Evolutionary conservation across 2,888 invertebrate species (phyloP), one percentile per base, ranked within the genome.

Genomic region (Nephrocerus scutellatus): DNA sequence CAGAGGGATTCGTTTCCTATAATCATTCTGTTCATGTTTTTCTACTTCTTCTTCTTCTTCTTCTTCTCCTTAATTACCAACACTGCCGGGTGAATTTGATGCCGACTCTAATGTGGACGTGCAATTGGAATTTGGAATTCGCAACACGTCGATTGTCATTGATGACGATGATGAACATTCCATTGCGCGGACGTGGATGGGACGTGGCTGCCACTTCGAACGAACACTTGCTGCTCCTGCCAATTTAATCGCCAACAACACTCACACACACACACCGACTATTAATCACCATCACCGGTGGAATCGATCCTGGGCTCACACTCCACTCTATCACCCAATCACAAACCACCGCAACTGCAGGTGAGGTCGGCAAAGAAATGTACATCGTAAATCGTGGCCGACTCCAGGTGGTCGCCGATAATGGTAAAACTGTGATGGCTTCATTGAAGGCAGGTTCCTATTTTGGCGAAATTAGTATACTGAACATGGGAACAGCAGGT

Each of bases 401-500:
- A 56, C 79, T 93, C 61, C 92, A 86, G 76, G 96, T 90, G 69
- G 93, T 90, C 54, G 92, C 84, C 47, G 91, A 93, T 74, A 90
- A 92, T 72, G 91, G 91, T 54, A 84, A 90, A 72, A 91, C 92
- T 37, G 93, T 96, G 53, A 77, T 97, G 71, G 96, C 96, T 61
- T 95, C 93, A 52, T 80, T 97, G 64, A 91, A 92, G 73, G 95
- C 96, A 60, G 97, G 96, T 71, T 93, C 93, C 72, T 97, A 97
- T 80, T 97, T 97, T 75, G 97, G 97, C 65, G 97, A 97, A 79
- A 97, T 97, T 76, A 92, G 91, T 76, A 95, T 97, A 74, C 83
- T 97, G 73, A 93, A 93, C 80, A 92, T 93, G 92, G 96, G 96
- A 75, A 93, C 93, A 71, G 95, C 95, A 82, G 91, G 91, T 90